These are phyloP conservation scores for Aspidoscelis tigris DNA, from an alignment of 2,113 vertebrate genomes.

Conservation along the genomic window DNA sequence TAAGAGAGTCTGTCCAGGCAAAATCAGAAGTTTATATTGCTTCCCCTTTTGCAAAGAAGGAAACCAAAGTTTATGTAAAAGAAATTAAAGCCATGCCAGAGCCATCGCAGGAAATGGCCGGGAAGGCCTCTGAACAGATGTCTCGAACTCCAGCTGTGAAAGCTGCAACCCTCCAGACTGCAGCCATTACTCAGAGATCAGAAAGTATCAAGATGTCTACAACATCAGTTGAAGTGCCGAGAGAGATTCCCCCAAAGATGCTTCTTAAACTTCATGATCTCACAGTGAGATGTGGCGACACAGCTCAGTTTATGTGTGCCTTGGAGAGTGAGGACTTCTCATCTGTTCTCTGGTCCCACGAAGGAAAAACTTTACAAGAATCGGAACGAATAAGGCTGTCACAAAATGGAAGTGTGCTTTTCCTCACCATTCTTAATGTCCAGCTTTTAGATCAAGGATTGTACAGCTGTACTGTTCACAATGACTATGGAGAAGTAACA, in stretches of 20 bases:
- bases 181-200: constrained; percentile 57
- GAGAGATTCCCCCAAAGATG: constrained; percentile 67
- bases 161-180: constrained; percentile 51
- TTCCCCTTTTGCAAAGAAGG: constrained; percentile 75
- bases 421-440: constrained; percentile 79
- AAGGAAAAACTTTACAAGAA: constrained; percentile 74
- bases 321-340: constrained; percentile 80
- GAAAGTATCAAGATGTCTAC: constrained; percentile 49
- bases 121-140: constrained; percentile 77
- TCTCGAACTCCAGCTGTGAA: constrained; percentile 75
- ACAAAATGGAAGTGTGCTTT: constrained; percentile 75
- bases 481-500: constrained; percentile 78
- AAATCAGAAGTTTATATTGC: constrained; percentile 71
- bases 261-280: constrained; percentile 81
- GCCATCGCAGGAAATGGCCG: constrained; percentile 67
- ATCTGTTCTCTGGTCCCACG: constrained; percentile 79
- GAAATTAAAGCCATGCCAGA: constrained; percentile 77
- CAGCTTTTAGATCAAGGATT: constrained; percentile 81
- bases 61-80: constrained; percentile 72
- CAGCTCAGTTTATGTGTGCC: constrained; percentile 83
- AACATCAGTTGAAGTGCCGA: constrained; percentile 37
- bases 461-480: constrained; percentile 83
- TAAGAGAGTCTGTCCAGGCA: constrained; percentile 73
- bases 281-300: constrained; percentile 76
- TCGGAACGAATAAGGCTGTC: constrained; percentile 79